Conservation (phyloP, 1,140 invertebrate species). For the Pseudoatta argentina region DNA sequence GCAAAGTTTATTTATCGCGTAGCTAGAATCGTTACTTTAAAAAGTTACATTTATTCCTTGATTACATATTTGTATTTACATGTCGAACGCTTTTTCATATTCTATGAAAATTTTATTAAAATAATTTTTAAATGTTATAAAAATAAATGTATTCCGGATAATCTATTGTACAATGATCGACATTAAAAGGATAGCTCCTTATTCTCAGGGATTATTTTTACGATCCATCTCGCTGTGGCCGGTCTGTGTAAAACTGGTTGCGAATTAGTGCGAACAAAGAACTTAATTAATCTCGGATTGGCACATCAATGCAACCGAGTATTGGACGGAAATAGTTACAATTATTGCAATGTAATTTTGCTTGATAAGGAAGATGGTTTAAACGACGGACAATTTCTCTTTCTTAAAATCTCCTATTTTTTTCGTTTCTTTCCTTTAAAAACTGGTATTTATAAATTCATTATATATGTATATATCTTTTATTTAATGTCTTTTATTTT, state of each 20-base stretch:
- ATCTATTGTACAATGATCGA: slow-evolving; percentile 53
- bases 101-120: no score
- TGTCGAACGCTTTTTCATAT: no score
- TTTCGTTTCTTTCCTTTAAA: background rate
- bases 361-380: background rate
- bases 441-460: background rate
- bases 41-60: background rate
- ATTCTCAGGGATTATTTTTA: slow-evolving; percentile 68
- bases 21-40: background rate
- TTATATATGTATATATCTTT: background rate
- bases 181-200: slow-evolving; percentile 64
- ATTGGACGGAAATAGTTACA: background rate
- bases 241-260: slow-evolving; percentile 69
- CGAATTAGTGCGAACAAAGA: slow-evolving; percentile 70
- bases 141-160: background rate
- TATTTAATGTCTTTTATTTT: background rate
- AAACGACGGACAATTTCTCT: background rate
- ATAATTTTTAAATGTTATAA: no score
- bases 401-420: no score
- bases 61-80: background rate
- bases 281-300: slow-evolving; percentile 64
- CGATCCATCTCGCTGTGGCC: slow-evolving; percentile 42
- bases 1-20: background rate
- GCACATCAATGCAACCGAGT: background rate
- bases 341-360: background rate